A percentile compares a stretch with the other conserved stretches of the same genome.
phyloP scores from a whole-genome alignment of 2,797 vertebrate species.

The Rhabdomys pumilio region DNA sequence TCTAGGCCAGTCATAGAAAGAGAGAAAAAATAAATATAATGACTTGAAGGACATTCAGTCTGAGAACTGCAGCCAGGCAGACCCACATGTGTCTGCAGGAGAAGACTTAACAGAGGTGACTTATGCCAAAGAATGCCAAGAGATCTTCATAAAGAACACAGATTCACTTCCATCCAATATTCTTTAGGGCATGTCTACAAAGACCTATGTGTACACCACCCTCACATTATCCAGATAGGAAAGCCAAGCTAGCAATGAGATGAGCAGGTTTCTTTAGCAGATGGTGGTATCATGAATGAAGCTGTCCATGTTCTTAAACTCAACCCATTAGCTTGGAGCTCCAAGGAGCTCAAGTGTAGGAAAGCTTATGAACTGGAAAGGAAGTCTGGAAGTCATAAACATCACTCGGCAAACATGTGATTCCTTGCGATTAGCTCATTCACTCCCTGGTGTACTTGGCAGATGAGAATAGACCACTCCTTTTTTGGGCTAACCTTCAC shows the following conservation, averaged over 20 bases:
- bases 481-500: no score
- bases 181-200: fast-evolving
- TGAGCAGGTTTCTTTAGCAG: not conserved
- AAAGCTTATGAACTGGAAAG: not conserved
- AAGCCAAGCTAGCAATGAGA: not conserved
- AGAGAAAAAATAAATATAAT: not conserved
- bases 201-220: not conserved
- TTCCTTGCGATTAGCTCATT: not conserved
- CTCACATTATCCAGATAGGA: not conserved
- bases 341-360: not conserved
- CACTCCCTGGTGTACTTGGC: not conserved
- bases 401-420: not conserved
- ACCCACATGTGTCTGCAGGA: fast-evolving
- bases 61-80: not conserved
- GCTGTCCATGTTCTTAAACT: no score
- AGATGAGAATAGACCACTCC: no score
- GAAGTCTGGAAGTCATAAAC: not conserved
- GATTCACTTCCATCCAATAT: fast-evolving
- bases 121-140: not conserved
- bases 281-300: fast-evolving
- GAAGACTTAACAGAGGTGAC: not conserved
- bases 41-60: not conserved
- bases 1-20: not conserved
- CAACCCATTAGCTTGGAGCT: not conserved
- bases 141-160: fast-evolving